Percentiles rank a stretch among this genome's conserved stretches.
These are phyloP conservation scores for Plusia festucae DNA, from an alignment of 2,888 invertebrate species.

Conservation along the genomic window DNA sequence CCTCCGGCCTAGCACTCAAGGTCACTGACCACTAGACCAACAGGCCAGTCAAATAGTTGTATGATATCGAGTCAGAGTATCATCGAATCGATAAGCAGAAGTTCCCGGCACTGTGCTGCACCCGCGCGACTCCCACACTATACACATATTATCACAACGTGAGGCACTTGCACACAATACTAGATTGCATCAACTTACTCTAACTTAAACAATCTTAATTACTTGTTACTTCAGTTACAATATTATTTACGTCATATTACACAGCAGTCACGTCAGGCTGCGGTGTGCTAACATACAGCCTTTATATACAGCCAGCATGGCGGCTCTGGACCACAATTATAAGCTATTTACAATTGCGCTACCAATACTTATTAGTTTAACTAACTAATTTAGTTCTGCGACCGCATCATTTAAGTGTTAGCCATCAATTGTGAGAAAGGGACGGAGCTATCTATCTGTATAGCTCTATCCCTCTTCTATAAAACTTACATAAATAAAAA, in stretches of 20 bases:
- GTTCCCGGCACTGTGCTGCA: too few relatives aligned
- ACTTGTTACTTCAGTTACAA: not conserved
- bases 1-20: too few relatives aligned
- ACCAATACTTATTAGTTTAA: not conserved
- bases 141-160: constrained; percentile 63
- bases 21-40: too few relatives aligned
- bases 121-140: not conserved
- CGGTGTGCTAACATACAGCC: too few relatives aligned
- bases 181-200: constrained; percentile 21
- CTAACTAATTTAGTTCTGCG: not conserved
- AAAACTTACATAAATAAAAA: too few relatives aligned
- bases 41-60: too few relatives aligned
- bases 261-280: not conserved
- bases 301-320: not conserved
- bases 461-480: too few relatives aligned
- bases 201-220: not conserved
- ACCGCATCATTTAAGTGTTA: not conserved
- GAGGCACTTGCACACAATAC: constrained; percentile 66
- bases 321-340: not conserved
- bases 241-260: not conserved
- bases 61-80: too few relatives aligned
- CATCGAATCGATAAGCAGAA: too few relatives aligned
- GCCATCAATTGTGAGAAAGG: not conserved
- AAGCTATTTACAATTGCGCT: constrained; percentile 1
- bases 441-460: not conserved